Evolutionary conservation across 2,888 invertebrate species (phyloP), one percentile per base, ranked within the genome.

Genomic region (Papilio elwesi): DNA sequence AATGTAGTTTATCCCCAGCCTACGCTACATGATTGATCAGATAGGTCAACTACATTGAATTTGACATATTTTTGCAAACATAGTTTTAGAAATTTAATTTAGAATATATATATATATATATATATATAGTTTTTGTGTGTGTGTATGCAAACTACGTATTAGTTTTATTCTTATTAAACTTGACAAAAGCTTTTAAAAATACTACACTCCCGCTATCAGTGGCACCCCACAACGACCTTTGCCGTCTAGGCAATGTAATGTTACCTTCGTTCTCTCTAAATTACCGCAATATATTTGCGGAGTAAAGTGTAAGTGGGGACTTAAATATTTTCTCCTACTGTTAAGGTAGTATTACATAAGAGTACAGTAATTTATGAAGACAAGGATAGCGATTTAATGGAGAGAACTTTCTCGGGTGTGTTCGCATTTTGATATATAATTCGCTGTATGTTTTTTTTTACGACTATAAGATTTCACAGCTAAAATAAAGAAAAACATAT

Each of bases 261-360:
- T 80, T 80, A 80, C 79, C 81, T 78, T 75, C 77, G 77, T 76
- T 78, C 80, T 67, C 78, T 74, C 77, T 84, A 86, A 88, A 89
- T 90, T 88, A 83, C 87, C 80, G 82, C 82, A 85, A 90, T 90
- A 88, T 87, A 89, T 90, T 87, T 86, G 81, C 84, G 81, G 81
- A 82, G 82, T 82, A 79, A 84, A 85, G 81, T 84, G 85, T 87
- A 87, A 89, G 88, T 86, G 83, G 83, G 79, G 85, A 85, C 87
- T 88, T 89, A 87, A 89, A 88, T 86, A 87, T 86, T 85, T 82
- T 80, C 80, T 77, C 74, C 82, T 77, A 80, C 78, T 81, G 48
- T 70, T 73, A 62, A 70, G 73, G 66, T 70, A 53, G 70, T 70
- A 70, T 73, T 73, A 73, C 69, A 73, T 51, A 73, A 65, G 73